phyloP scores from a whole-genome alignment of 2,113 vertebrate genomes.

The Chaetops frenatus region DNA sequence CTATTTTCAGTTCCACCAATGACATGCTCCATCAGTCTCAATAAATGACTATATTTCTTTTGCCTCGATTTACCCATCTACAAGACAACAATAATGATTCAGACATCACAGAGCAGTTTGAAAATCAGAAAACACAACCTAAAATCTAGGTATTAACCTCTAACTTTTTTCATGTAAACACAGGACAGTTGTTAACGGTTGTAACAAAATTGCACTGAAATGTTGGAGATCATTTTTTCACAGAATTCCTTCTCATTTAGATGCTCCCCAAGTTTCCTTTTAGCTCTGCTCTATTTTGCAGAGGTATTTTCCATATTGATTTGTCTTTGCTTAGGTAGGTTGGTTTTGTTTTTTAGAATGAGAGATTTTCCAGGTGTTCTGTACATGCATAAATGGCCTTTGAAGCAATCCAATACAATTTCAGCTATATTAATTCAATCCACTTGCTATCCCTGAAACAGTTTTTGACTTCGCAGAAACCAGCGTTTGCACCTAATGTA shows the following conservation, averaged over 20 bases:
- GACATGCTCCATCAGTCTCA: not conserved
- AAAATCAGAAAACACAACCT: not conserved
- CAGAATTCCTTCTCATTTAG: not conserved
- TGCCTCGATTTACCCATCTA: not conserved
- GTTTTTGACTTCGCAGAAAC: slow-evolving; percentile 11
- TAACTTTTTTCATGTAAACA: not conserved
- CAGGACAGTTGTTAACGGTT: not conserved
- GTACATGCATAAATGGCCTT: slow-evolving; percentile 35
- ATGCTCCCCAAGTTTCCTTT: not conserved
- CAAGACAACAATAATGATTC: not conserved
- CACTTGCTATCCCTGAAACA: slow-evolving; percentile 29
- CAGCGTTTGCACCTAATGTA: slow-evolving; percentile 3
- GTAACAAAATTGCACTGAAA: not conserved
- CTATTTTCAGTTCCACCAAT: not conserved
- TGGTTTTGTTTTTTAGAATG: not conserved
- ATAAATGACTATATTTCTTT: not conserved
- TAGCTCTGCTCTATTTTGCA: not conserved
- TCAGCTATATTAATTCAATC: slow-evolving; percentile 24
- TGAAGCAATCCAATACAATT: slow-evolving; percentile 40
- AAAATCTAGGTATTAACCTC: not conserved
- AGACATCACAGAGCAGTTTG: not conserved
- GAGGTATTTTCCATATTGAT: not conserved
- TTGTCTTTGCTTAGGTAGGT: not conserved
- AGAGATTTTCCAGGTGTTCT: slow-evolving; percentile 29
- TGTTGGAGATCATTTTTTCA: not conserved